A percentile compares a stretch with the other conserved stretches of the same genome.
phyloP scores from a whole-genome alignment of 2,888 invertebrate species.

The Physocephala rufipes region DNA sequence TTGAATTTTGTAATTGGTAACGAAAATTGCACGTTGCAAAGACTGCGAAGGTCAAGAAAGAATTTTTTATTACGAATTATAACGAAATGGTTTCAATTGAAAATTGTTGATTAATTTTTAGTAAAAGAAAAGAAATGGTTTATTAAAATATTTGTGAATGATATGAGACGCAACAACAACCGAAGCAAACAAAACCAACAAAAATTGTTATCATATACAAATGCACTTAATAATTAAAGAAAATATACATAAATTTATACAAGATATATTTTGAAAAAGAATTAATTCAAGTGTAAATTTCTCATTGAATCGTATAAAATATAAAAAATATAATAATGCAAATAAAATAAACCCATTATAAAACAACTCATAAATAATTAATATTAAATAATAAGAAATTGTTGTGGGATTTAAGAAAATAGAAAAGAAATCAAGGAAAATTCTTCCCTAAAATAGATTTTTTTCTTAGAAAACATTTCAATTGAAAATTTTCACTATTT shows the following conservation, averaged over 20 bases:
- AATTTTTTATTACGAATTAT: conserved; percentile 34
- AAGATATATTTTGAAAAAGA: conserved; percentile 30
- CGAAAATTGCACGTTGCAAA: too few species aligned
- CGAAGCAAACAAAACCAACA: conserved; percentile 18
- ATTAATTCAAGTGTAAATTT: background rate
- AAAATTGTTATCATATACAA: conserved; percentile 37
- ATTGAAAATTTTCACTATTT: background rate
- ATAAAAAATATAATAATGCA: background rate
- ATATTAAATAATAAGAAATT: background rate
- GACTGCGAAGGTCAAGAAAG: background rate
- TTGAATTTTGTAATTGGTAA: conserved; percentile 34
- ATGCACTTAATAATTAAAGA: conserved; percentile 28
- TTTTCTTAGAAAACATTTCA: background rate
- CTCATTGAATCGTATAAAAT: conserved; percentile 1
- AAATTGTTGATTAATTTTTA: conserved; percentile 66
- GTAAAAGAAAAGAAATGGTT: conserved; percentile 45
- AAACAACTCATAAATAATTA: background rate
- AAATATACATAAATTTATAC: conserved; percentile 19
- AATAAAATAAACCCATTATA: background rate
- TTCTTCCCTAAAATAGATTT: background rate
- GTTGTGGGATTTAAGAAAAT: too few species aligned
- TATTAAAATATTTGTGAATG: background rate
- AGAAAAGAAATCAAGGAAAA: too few species aligned
- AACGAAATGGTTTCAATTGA: conserved; percentile 65
- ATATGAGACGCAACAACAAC: background rate